These are phyloP conservation scores for Lepus europaeus DNA, from an alignment of 2,113 vertebrate species.

Conservation along the genomic window DNA sequence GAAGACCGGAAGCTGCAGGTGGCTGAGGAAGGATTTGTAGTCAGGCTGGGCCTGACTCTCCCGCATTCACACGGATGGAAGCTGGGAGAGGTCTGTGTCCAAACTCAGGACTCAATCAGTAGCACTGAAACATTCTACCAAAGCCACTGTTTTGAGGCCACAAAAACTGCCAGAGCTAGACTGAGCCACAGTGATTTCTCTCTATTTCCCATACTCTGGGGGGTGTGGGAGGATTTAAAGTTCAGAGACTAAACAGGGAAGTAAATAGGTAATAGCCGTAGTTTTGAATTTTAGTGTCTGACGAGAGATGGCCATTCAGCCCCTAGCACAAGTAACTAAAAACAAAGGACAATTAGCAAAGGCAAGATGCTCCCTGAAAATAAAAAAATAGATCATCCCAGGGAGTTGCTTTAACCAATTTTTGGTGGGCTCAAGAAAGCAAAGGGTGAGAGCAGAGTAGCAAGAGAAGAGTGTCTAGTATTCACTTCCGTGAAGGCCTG, in stretches of 20 bases:
- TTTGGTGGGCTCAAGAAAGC: conserved; percentile 61
- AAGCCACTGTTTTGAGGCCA: conserved; percentile 25
- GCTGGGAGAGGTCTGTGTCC: conserved; percentile 35
- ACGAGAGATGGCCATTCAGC: conserved; percentile 66
- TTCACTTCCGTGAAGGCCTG: background rate
- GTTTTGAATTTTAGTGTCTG: conserved; percentile 48
- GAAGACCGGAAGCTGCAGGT: background rate
- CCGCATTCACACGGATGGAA: conserved; percentile 52
- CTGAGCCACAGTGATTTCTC: background rate
- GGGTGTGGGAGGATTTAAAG: background rate
- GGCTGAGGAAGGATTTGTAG: background rate
- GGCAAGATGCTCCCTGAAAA: conserved; percentile 48
- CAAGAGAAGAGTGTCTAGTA: background rate
- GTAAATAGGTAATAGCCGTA: conserved; percentile 42
- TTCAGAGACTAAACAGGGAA: conserved; percentile 32
- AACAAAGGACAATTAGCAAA: conserved; percentile 69
- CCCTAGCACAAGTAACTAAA: conserved; percentile 60
- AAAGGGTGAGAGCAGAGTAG: background rate
- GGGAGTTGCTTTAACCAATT: conserved; percentile 18
- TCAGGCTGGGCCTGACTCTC: background rate
- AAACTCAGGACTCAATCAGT: conserved; percentile 46
- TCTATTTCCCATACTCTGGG: conserved; percentile 10
- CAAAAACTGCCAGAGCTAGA: conserved; percentile 36
- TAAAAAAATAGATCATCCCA: background rate
- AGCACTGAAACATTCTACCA: conserved; percentile 58